These are phyloP conservation scores for Aromia moschata DNA, from an alignment of 2,888 invertebrate genomes.

Conservation along the genomic window DNA sequence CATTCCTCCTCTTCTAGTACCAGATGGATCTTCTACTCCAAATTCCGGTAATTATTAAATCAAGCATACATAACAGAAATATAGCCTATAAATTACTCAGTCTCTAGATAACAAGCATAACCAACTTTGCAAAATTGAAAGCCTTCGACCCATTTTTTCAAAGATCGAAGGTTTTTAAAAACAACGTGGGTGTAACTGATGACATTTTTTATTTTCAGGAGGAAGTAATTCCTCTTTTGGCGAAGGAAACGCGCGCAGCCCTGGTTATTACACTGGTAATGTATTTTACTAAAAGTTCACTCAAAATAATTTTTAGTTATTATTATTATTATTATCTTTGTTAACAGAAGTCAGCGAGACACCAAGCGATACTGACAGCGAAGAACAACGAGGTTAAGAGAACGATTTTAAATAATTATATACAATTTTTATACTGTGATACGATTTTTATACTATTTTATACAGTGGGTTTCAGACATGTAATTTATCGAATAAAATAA, in stretches of 20 bases:
- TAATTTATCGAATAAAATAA: too few species aligned
- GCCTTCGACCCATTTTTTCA: background rate
- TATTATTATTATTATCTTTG: too few species aligned
- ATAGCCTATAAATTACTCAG: too few species aligned
- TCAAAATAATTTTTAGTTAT: background rate
- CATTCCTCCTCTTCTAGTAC: too few species aligned
- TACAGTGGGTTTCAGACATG: too few species aligned
- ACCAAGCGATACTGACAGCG: background rate
- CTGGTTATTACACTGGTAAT: background rate
- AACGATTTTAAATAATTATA: too few species aligned
- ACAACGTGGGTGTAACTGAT: background rate
- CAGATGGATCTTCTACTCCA: background rate
- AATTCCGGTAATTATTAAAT: background rate
- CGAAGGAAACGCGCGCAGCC: background rate
- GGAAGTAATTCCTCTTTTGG: background rate
- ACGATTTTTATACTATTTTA: too few species aligned
- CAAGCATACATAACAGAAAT: background rate
- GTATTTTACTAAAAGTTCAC: background rate
- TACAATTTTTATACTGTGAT: too few species aligned
- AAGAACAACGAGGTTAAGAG: background rate
- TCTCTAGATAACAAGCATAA: too few species aligned
- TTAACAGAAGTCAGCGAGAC: background rate
- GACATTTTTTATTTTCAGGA: background rate
- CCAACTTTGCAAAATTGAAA: background rate
- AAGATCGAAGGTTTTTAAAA: background rate